A percentile compares a stretch with the other conserved stretches of the same genome.
These are phyloP conservation scores for Sipha maydis DNA, from an alignment of 2,888 invertebrate species.

Conservation along the genomic window DNA sequence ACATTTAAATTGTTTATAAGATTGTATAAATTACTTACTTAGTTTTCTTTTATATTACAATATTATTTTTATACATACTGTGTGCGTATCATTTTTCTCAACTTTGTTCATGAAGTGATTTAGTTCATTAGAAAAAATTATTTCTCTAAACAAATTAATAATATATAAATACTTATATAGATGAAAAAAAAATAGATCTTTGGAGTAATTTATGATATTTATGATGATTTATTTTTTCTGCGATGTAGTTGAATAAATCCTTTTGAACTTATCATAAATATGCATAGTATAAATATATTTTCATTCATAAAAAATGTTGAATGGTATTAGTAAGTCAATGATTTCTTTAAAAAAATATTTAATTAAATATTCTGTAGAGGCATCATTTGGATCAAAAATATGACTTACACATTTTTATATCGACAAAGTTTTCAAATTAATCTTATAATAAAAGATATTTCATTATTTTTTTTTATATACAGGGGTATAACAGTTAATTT, in stretches of 20 bases:
- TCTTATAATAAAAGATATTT: neutral
- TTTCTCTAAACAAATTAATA: conserved; percentile 15
- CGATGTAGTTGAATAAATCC: conserved; percentile 26
- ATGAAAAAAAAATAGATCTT: neutral
- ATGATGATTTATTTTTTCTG: conserved; percentile 17
- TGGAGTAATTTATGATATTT: conserved; percentile 15
- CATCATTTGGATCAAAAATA: neutral
- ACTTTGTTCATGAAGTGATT: neutral
- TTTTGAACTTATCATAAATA: conserved; percentile 5
- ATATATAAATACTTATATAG: neutral
- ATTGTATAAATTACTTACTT: too few relatives aligned
- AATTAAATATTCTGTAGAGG: neutral
- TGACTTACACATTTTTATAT: neutral
- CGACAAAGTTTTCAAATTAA: neutral
- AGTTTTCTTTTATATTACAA: neutral
- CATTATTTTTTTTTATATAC: neutral
- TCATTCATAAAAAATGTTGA: neutral
- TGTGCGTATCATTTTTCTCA: neutral
- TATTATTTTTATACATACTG: neutral
- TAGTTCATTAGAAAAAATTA: conserved; percentile 5
- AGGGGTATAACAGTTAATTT: neutral
- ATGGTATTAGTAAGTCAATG: neutral
- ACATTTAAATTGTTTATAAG: too few relatives aligned
- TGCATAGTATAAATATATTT: neutral
- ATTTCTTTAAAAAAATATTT: neutral